Evolutionary conservation across 2,113 vertebrate species (phyloP).

Genomic region (Urocitellus parryii): DNA sequence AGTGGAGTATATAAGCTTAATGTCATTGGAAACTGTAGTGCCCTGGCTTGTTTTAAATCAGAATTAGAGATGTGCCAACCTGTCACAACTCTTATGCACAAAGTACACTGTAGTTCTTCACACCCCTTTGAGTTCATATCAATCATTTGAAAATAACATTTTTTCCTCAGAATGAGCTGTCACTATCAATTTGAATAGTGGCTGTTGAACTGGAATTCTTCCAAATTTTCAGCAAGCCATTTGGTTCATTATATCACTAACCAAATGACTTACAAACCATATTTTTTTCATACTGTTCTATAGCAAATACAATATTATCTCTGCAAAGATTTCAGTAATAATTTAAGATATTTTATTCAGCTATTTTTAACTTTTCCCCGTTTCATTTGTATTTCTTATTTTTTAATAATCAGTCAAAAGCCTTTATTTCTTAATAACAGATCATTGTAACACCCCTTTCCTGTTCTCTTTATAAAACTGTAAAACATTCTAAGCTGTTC

Average conservation of each 20-base stretch:
- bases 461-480: neutral
- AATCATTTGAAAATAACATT: constrained; percentile 88
- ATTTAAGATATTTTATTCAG: constrained; percentile 56
- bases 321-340: constrained; percentile 47
- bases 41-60: constrained; percentile 86
- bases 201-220: constrained; percentile 85
- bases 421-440: neutral
- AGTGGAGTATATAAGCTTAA: constrained; percentile 78
- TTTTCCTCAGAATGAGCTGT: constrained; percentile 86
- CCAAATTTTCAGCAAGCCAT: constrained; percentile 85
- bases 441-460: neutral
- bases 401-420: neutral
- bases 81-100: constrained; percentile 82
- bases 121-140: constrained; percentile 89
- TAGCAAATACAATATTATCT: constrained; percentile 53
- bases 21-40: constrained; percentile 79
- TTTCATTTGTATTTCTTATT: constrained; percentile 26
- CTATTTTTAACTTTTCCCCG: neutral
- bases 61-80: constrained; percentile 86
- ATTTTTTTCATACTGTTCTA: constrained; percentile 71
- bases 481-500: neutral
- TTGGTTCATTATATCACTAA: constrained; percentile 84
- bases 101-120: constrained; percentile 85
- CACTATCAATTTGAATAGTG: constrained; percentile 88
- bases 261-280: constrained; percentile 82